Base-by-base conservation (phyloP, 37 sponge, comb jelly and placozoan species). In the Bolinopsis microptera region DNA sequence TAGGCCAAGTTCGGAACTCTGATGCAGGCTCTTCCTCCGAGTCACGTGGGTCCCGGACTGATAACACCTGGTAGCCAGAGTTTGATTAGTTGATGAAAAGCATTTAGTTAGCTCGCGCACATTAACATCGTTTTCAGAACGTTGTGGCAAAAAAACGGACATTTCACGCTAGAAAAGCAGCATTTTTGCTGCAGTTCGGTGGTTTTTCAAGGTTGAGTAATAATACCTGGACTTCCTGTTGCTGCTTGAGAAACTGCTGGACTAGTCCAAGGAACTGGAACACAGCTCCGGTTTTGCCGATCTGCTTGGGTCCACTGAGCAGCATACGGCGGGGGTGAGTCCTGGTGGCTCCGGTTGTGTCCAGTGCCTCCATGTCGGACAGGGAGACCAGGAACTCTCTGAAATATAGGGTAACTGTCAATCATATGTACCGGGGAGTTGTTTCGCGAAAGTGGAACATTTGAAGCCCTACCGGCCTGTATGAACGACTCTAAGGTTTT, bases 211-310 rank as follows among this genome's bases (percentile, higher is more conserved):
- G 61, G 61, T 13, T 48, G 61, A 48, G 61, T 13, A 48, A 48
- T 48, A 48, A 48, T 18, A 86, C 90, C 61, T 86, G 90, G 31
- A 86, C 90, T 86, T 86, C 90, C 61, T 86, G 90, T 41, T 86
- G 90, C 61, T 86, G 90, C 26, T 86, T 86, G 48, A 86, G 90
- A 38, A 86, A 86, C 48, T 86, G 90, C 28, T 86, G 90, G 24
- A 86, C 90, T 3, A 86, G 48, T 40, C 90, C 90, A 2, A 86
- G 61, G 30, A 86, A 86, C 90, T 86, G 90, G 28, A 86, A 86
- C n/a, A 86, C 90, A 36, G 90, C 90, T 13, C 90, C 90, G 0
- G 90, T 86, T 86, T 86, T 86, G 13, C 90, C 90, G 3, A 86
- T 86, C 90, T 86, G 90, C 24, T 86, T 86, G 27, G 90, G 90